Evolutionary conservation across 2,113 vertebrate genomes (phyloP).

Genomic region (Corythoichthys haematopterus): DNA sequence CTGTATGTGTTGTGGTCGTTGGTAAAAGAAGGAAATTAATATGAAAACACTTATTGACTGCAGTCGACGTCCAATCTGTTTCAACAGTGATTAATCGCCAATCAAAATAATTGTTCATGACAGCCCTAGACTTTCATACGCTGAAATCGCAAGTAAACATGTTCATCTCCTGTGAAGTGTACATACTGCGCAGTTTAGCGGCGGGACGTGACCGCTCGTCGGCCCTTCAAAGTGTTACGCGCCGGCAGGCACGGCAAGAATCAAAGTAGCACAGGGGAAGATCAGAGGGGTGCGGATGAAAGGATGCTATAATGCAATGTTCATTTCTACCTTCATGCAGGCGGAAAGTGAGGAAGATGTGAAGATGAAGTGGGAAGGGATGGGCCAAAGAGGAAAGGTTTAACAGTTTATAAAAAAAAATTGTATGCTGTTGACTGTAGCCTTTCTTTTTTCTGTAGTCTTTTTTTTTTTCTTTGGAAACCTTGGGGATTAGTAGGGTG

Average conservation of each 20-base stretch:
- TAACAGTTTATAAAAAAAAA: neutral
- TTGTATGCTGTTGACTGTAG: neutral
- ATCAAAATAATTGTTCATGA: no score
- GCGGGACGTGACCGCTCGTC: slow-evolving; percentile 29
- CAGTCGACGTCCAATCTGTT: no score
- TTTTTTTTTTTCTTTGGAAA: neutral
- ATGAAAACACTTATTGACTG: no score
- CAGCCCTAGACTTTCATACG: neutral
- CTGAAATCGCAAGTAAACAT: neutral
- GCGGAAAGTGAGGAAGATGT: slow-evolving; percentile 29
- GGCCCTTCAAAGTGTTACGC: slow-evolving; percentile 20
- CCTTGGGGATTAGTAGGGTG: neutral
- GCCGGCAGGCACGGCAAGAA: slow-evolving; percentile 20
- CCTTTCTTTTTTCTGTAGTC: neutral
- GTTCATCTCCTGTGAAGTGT: slow-evolving; percentile 25
- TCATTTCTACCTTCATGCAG: slow-evolving; percentile 28
- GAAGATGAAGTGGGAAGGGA: slow-evolving; percentile 18
- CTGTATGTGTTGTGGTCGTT: no score
- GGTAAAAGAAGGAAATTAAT: no score
- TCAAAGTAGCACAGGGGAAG: slow-evolving; percentile 37
- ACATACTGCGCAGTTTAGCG: slow-evolving; percentile 30
- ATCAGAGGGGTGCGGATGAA: slow-evolving; percentile 55
- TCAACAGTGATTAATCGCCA: no score
- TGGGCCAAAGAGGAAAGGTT: slow-evolving; percentile 9
- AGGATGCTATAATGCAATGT: slow-evolving; percentile 58